Conservation (phyloP, 2,888 invertebrate genomes). For the Hirtodrosophila histrioides region DNA sequence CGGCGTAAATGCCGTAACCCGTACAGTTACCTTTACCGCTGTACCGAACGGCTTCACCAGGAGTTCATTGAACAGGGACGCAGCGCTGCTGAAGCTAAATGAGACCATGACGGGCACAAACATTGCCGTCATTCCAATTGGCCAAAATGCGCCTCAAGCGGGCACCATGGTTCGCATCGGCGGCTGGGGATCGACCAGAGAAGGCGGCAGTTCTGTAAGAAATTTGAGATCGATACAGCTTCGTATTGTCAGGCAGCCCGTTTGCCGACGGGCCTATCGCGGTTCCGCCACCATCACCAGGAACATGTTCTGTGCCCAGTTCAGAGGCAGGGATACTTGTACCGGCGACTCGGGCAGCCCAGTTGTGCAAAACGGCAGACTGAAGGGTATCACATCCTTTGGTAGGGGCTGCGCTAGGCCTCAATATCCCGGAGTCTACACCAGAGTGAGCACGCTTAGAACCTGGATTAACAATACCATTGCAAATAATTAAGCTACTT, state of each 20-base stretch:
- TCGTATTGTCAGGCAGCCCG: background rate
- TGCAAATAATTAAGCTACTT: conserved; percentile 19
- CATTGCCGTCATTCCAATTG: conserved; percentile 47
- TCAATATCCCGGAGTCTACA: conserved; percentile 90
- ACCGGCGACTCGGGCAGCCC: conserved; percentile 80
- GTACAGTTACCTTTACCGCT: conserved; percentile 19
- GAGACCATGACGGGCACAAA: conserved; percentile 49
- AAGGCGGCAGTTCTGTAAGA: conserved; percentile 38
- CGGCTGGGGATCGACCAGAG: conserved; percentile 66
- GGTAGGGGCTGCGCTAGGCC: conserved; percentile 82
- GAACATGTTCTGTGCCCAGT: conserved; percentile 69
- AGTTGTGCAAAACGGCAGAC: conserved; percentile 36
- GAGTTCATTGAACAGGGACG: conserved; percentile 54
- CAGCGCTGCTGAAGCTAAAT: conserved; percentile 51
- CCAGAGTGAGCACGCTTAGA: conserved; percentile 60
- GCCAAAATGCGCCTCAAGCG: conserved; percentile 8
- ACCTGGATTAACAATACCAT: conserved; percentile 31
- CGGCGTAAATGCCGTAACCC: conserved; percentile 39
- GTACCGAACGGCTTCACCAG: conserved; percentile 30
- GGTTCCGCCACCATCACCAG: conserved; percentile 39
- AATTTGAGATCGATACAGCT: conserved; percentile 34
- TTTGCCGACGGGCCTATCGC: conserved; percentile 29
- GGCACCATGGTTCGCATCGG: conserved; percentile 38
- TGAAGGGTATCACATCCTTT: conserved; percentile 88
- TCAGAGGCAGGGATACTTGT: conserved; percentile 65